These are phyloP conservation scores for Limenitis arthemis DNA, from an alignment of 2,888 invertebrate genomes.

Conservation along the genomic window DNA sequence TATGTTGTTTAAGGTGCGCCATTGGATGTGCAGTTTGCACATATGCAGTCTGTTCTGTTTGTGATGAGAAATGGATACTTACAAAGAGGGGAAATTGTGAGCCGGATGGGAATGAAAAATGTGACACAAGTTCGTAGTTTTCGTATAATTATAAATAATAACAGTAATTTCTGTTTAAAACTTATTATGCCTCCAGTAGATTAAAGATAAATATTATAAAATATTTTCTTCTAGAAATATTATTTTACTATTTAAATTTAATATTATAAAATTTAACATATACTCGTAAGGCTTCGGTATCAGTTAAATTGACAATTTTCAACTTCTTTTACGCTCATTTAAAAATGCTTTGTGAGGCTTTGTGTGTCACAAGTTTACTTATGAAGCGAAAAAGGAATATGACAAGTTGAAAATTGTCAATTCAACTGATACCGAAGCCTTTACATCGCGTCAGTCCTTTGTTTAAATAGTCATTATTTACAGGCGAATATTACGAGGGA, in stretches of 20 bases:
- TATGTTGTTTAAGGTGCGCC: constrained; percentile 72
- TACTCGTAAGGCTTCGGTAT: constrained; percentile 30
- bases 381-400: constrained; percentile 21
- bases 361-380: constrained; percentile 25
- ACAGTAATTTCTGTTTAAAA: background rate
- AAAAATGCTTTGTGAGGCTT: constrained; percentile 29
- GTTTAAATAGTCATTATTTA: constrained; percentile 39
- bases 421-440: constrained; percentile 30
- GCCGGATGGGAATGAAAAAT: constrained; percentile 80
- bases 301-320: constrained; percentile 32
- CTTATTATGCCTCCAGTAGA: background rate
- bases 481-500: constrained; percentile 83
- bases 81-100: constrained; percentile 83
- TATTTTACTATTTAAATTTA: background rate
- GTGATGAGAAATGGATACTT: constrained; percentile 81
- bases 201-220: background rate
- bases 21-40: constrained; percentile 84
- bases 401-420: constrained; percentile 31
- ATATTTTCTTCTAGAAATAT: background rate
- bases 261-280: too few species aligned
- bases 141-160: too few species aligned
- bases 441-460: constrained; percentile 27
- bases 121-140: constrained; percentile 77
- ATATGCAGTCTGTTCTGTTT: constrained; percentile 80
- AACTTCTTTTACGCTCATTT: constrained; percentile 25